Conservation (phyloP, 2,113 vertebrate species). For the Lophochroa leadbeateri region DNA sequence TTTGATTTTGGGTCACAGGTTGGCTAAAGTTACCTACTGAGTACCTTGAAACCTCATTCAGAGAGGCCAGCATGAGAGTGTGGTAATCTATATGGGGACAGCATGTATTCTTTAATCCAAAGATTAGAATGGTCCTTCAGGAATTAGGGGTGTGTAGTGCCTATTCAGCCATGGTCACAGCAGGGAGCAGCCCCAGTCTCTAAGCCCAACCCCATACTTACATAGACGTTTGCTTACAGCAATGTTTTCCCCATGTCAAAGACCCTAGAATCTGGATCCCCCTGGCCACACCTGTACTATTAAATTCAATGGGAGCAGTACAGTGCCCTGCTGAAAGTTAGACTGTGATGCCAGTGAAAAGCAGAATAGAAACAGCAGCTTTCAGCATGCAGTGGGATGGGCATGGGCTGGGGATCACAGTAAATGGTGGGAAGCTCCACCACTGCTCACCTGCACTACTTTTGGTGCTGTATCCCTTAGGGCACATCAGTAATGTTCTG, state of each 20-base stretch:
- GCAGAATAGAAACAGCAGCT: not conserved
- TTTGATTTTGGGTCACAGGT: not conserved
- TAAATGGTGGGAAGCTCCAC: not conserved
- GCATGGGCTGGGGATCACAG: not conserved
- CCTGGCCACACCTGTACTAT: not conserved
- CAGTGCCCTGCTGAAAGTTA: not conserved
- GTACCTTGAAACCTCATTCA: not conserved
- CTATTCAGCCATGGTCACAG: not conserved
- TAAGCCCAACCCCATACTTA: not conserved
- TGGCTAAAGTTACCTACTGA: not conserved
- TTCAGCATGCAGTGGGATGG: not conserved
- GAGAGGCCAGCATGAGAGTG: not conserved
- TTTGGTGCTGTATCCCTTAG: constrained; percentile 56
- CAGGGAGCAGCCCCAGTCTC: not conserved
- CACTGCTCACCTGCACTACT: not conserved
- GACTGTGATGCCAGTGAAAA: not conserved
- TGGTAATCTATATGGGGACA: not conserved
- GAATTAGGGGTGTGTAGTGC: not conserved
- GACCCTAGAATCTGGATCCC: not conserved
- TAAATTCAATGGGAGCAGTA: not conserved
- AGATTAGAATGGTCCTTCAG: not conserved
- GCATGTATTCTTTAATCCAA: not conserved
- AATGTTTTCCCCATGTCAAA: not conserved
- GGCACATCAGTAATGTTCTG: constrained; percentile 78
- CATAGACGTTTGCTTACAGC: not conserved